Conservation (phyloP, 2,797 vertebrate genomes). For the Cichlasoma orientale region DNA sequence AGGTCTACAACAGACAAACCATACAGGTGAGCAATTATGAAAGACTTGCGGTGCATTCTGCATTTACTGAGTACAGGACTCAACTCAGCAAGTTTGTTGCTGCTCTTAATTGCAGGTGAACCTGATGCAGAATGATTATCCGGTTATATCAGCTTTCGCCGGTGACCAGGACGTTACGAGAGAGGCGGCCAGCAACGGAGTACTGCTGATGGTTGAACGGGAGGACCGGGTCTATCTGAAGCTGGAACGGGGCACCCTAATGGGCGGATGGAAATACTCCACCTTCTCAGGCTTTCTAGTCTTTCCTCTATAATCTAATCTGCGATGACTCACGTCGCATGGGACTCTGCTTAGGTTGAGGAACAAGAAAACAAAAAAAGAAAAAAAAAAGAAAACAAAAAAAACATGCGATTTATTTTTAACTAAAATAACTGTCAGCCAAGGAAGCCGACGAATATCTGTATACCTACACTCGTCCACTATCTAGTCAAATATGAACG, state of each 20-base stretch:
- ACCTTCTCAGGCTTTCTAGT: constrained; percentile 99
- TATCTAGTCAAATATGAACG: constrained; percentile 89
- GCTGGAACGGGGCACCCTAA: constrained; percentile 97
- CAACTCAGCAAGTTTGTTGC: constrained; percentile 1
- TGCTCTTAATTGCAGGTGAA: constrained; percentile 87
- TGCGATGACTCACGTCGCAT: constrained; percentile 71
- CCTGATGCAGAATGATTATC: constrained; percentile 98
- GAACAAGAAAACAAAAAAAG: constrained; percentile 55
- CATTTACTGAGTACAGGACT: neutral
- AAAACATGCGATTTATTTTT: constrained; percentile 80
- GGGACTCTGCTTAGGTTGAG: constrained; percentile 70
- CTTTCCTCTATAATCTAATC: constrained; percentile 93
- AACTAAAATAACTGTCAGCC: constrained; percentile 82
- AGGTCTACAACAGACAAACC: constrained; percentile 99
- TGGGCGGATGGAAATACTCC: constrained; percentile 99
- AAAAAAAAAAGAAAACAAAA: neutral
- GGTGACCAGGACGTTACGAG: constrained; percentile 99
- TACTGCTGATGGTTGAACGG: constrained; percentile 96
- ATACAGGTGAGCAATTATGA: constrained; percentile 90
- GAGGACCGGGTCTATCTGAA: constrained; percentile 98
- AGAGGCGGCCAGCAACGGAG: constrained; percentile 98
- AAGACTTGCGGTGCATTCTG: neutral
- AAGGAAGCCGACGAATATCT: constrained; percentile 87
- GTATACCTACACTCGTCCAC: constrained; percentile 78
- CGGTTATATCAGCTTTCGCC: constrained; percentile 98